Conservation (phyloP, 2,113 vertebrate genomes). For the Campylomormyrus tamandua region DNA sequence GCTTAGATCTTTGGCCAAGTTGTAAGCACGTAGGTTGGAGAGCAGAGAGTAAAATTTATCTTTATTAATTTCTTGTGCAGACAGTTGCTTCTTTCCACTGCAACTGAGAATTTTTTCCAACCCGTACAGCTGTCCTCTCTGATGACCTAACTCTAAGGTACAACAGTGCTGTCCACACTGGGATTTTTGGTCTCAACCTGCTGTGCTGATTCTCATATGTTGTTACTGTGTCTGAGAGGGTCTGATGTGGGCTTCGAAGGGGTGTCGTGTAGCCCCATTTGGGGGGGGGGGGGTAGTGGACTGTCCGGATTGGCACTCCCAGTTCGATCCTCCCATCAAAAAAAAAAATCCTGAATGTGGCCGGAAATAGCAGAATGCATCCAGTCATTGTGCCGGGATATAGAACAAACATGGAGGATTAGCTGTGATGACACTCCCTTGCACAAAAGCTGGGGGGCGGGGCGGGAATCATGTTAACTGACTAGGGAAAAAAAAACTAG, state of each 20-base stretch:
- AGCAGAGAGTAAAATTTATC: background rate
- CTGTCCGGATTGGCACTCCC: conserved; percentile 26
- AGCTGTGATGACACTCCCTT: background rate
- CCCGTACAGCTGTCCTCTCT: background rate
- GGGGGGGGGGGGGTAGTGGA: conserved; percentile 6
- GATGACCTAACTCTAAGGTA: background rate
- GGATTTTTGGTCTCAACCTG: background rate
- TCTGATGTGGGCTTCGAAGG: background rate
- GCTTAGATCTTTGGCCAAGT: background rate
- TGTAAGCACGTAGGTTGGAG: background rate
- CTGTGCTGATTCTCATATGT: background rate
- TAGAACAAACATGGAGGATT: background rate
- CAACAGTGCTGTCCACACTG: background rate
- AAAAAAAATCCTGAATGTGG: background rate
- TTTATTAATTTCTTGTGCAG: background rate
- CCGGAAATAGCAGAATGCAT: background rate
- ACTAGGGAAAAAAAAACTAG: conserved; percentile 53
- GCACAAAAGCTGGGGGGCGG: background rate
- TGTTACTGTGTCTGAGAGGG: background rate
- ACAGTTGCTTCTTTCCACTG: background rate
- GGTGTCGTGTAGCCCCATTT: background rate
- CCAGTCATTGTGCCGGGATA: background rate
- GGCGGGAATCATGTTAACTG: conserved; percentile 47
- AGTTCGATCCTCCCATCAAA: conserved; percentile 9
- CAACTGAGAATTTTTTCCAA: background rate